Base-by-base conservation (phyloP, 92 coral and sea anemone genomes). In the Siderastrea radians region DNA sequence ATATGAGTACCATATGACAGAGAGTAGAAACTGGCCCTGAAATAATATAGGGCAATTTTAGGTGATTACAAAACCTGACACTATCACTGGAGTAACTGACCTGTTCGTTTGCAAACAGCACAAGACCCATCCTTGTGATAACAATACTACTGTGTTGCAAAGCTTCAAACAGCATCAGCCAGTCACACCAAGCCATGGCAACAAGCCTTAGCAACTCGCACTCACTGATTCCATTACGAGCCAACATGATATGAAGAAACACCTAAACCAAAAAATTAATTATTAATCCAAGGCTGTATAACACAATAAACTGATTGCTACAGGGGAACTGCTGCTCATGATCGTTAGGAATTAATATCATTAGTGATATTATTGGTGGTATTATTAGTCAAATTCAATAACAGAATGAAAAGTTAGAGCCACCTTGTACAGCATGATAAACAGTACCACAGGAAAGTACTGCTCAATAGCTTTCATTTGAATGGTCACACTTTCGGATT, bases 181-280 rank as follows among this genome's bases (percentile, higher is more conserved):
- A 97, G 49, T 89, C 93, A 46, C 86, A 88, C 99, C 99, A 95
- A 55, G 74, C 81, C 86, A 97, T 66, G 6, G 98, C 87, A 55
- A 97, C 87, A 58, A 97, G 87, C 45, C 91, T 88, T 80, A 95
- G 76, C 14, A 97, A 55, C 74, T 97, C 99, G 2, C 92, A 91
- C 66, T 97, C 99, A 62, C 96, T 85, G 59, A 97, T 48, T 52
- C 99, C 99, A 70, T 91, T 93, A 48, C 99, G 95, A 53, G 98
- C 90, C 87, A 91, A 86, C 67, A 91, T 75, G 73, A 97, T 86
- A 77, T 87, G 75, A 15, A 93, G 72, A 16, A 95, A 90, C 51
- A 94, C 82, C 99, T 97, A 17, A 53, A 73, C 2, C 44, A 3
- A 78, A 47, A 50, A 55, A 66, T 10, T 26, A 26, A 26, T 26